phyloP scores from a whole-genome alignment of 2,797 vertebrate species.

The Limosa lapponica region DNA sequence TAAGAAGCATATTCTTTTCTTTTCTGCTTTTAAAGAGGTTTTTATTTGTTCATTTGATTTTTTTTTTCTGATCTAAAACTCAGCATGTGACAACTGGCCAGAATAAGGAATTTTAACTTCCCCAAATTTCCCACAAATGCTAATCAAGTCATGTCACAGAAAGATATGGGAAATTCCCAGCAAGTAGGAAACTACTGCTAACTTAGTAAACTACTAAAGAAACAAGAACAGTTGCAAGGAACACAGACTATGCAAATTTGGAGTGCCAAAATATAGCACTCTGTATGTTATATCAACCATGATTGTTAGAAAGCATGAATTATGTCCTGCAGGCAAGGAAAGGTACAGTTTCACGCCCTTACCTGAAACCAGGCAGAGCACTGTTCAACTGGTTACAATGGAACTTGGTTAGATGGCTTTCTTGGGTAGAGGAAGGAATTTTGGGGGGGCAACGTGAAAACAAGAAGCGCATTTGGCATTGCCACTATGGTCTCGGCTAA shows the following conservation, averaged over 20 bases:
- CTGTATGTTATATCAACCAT: not conserved
- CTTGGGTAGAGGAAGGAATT: not conserved
- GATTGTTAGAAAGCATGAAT: not conserved
- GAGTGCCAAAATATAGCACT: not conserved
- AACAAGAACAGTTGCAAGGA: not conserved
- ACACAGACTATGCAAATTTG: not conserved
- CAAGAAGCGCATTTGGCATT: not conserved
- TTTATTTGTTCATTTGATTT: not conserved
- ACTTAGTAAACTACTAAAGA: not conserved
- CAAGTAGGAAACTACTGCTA: not conserved
- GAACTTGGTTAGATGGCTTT: not conserved
- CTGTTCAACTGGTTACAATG: not conserved
- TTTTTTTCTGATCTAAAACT: not conserved
- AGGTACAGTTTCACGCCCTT: not conserved
- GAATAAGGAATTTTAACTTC: not conserved
- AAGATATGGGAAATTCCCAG: not conserved
- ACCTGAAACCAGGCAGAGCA: not conserved
- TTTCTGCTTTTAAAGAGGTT: accelerated
- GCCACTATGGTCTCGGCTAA: not conserved
- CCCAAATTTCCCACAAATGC: not conserved
- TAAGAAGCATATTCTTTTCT: not conserved
- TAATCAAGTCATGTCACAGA: not conserved
- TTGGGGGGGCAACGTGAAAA: accelerated
- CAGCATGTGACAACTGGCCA: not conserved
- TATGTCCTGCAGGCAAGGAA: not conserved